Percentiles rank a stretch among this genome's conserved stretches.
Conservation (phyloP, 1,140 invertebrate species). For the Lordiphosa collinella region DNA sequence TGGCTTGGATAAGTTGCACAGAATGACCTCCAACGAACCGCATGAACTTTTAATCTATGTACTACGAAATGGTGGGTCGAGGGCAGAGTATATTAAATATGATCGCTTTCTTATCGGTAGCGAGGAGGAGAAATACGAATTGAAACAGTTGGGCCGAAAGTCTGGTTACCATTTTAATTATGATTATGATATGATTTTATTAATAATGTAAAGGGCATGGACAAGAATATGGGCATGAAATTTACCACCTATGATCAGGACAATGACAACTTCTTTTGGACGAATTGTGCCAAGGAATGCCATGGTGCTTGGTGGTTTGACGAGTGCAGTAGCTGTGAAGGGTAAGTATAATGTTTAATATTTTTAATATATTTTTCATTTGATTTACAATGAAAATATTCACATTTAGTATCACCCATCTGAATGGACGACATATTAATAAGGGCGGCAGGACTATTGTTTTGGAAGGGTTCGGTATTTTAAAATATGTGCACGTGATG, state of each 20-base stretch:
- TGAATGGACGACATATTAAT: too few relatives aligned
- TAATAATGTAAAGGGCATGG: too few relatives aligned
- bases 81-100: constrained; percentile 81
- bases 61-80: constrained; percentile 57
- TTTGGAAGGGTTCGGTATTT: too few relatives aligned
- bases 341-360: neutral
- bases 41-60: constrained; percentile 80
- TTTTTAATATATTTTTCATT: too few relatives aligned
- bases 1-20: constrained; percentile 82
- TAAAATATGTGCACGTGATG: too few relatives aligned
- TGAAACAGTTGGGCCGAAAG: neutral
- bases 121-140: constrained; percentile 80
- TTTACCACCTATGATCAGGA: constrained; percentile 18
- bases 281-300: constrained; percentile 18
- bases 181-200: too few relatives aligned
- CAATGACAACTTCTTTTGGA: constrained; percentile 12
- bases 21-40: constrained; percentile 81
- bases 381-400: too few relatives aligned
- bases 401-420: too few relatives aligned
- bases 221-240: neutral
- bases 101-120: constrained; percentile 83
- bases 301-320: constrained; percentile 19
- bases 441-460: too few relatives aligned
- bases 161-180: neutral
- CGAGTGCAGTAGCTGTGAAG: neutral